Percentiles rank a stretch among this genome's conserved stretches.
These are phyloP conservation scores for Hybognathus amarus DNA, from an alignment of 2,797 vertebrate genomes.

Conservation along the genomic window DNA sequence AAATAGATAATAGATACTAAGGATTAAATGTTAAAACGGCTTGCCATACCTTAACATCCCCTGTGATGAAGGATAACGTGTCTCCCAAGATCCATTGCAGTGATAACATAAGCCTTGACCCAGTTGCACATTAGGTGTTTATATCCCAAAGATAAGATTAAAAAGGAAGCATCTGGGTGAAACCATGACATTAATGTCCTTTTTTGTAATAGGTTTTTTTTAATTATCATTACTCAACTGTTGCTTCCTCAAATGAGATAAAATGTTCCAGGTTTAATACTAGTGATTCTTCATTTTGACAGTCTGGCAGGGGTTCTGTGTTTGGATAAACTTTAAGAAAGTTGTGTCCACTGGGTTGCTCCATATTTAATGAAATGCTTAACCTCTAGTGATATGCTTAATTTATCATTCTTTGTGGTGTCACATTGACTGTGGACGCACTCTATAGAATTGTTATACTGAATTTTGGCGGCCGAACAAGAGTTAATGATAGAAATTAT, in stretches of 20 bases:
- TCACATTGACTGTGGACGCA: background rate
- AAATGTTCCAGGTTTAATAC: constrained; percentile 26
- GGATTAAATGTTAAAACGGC: too few relatives aligned
- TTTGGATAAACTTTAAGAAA: constrained; percentile 51
- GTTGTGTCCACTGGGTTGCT: constrained; percentile 14
- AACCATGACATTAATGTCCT: background rate
- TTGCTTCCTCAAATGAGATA: constrained; percentile 33
- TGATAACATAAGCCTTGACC: background rate
- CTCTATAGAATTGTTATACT: background rate
- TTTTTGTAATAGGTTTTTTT: background rate
- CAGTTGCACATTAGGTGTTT: background rate
- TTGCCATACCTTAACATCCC: background rate
- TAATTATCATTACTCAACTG: background rate
- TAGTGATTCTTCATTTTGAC: constrained; percentile 18
- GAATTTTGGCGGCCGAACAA: constrained; percentile 15
- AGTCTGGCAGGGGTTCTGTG: constrained; percentile 32
- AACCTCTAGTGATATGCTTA: background rate
- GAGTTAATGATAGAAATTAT: constrained; percentile 6
- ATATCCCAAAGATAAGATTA: background rate
- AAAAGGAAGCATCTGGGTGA: background rate
- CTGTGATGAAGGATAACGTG: background rate
- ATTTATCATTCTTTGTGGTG: constrained; percentile 24
- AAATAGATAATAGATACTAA: too few relatives aligned
- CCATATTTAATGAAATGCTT: constrained; percentile 37
- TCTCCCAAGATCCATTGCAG: background rate